Base-by-base conservation (phyloP, 2,797 vertebrate species). In the Columba guinea region DNA sequence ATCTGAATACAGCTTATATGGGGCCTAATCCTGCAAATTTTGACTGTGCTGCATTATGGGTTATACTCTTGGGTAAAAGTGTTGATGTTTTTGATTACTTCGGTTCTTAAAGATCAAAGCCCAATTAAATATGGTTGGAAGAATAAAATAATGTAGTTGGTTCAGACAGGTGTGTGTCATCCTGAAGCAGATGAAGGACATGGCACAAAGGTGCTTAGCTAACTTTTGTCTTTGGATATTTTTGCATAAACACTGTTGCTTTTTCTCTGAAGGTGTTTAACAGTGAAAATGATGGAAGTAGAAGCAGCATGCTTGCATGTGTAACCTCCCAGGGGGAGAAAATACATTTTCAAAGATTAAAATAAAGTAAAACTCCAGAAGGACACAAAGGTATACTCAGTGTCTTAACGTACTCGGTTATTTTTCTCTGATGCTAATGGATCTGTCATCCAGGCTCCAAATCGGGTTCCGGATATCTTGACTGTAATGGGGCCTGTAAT, bases 381-480 rank as follows among this genome's bases (percentile, higher is more conserved):
- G 55, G 34, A 75, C 69, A 67, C 11, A 52, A 67, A 97, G 74
- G 44, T 46, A 44, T 5, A 60, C 41, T 86, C 63, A 56, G n/a
- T n/a, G 83, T 67, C 78, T 94, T 79, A 95, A 99, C 99, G 92
- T 98, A 99, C 99, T 97, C 99, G 97, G 96, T 99, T 99, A 95
- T 99, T 99, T 97, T 98, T 99, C 91, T 98, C 98, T n/a, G 99
- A 98, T 88, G 98, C 98, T 89, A 98, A 96, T 46, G 99, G 99
- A 95, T 99, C 99, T 46, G 99, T 99, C 99, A 99, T 99, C 99
- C 99, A 99, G 94, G 99, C 99, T 58, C 99, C 99, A 96, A 99
- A 99, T 79, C 99, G 98, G n/a, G 99, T 99, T 97, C 99, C 99
- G 59, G 99, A 99, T 94, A 98, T 99, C 98, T 99, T 99, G 97